Evolutionary conservation across 1,140 invertebrate species (phyloP).

Genomic region (Pantala flavescens): DNA sequence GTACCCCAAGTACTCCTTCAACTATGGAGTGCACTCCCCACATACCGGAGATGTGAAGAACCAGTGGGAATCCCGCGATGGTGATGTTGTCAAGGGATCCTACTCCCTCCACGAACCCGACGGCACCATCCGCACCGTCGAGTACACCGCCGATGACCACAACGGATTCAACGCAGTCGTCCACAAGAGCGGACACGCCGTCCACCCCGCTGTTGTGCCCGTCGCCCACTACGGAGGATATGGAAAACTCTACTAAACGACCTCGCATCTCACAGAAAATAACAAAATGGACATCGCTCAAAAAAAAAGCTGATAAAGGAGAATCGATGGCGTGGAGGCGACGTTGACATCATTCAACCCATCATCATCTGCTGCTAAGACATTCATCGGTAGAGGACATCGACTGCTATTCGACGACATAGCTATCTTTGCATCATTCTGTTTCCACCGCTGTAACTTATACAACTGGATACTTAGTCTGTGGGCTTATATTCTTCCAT

Average conservation of each 20-base stretch:
- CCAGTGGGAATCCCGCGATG: slow-evolving; percentile 50
- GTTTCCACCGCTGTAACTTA: too few relatives aligned
- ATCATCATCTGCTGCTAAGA: too few relatives aligned
- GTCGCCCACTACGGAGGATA: slow-evolving; percentile 2
- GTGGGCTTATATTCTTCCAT: too few relatives aligned
- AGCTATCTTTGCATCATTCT: too few relatives aligned
- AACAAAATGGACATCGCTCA: too few relatives aligned
- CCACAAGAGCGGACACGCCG: slow-evolving; percentile 35
- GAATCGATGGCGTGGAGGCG: too few relatives aligned
- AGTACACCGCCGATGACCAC: slow-evolving; percentile 24
- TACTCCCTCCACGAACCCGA: slow-evolving; percentile 28
- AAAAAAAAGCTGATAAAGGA: too few relatives aligned
- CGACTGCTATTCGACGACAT: too few relatives aligned
- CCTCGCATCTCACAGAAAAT: too few relatives aligned
- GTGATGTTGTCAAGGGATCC: slow-evolving; percentile 40
- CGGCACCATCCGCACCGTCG: slow-evolving; percentile 23
- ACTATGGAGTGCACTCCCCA: slow-evolving; percentile 56
- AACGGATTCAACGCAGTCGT: slow-evolving; percentile 28
- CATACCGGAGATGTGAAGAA: slow-evolving; percentile 52
- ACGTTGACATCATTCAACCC: too few relatives aligned
- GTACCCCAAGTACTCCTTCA: slow-evolving; percentile 50
- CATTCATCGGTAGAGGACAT: too few relatives aligned
- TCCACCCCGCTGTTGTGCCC: slow-evolving; percentile 26
- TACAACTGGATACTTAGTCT: too few relatives aligned
- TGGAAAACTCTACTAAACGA: not conserved